Percentiles rank a stretch among this genome's conserved stretches.
Evolutionary conservation across 1,140 invertebrate species (phyloP).

Genomic region (Sycophila sp.): DNA sequence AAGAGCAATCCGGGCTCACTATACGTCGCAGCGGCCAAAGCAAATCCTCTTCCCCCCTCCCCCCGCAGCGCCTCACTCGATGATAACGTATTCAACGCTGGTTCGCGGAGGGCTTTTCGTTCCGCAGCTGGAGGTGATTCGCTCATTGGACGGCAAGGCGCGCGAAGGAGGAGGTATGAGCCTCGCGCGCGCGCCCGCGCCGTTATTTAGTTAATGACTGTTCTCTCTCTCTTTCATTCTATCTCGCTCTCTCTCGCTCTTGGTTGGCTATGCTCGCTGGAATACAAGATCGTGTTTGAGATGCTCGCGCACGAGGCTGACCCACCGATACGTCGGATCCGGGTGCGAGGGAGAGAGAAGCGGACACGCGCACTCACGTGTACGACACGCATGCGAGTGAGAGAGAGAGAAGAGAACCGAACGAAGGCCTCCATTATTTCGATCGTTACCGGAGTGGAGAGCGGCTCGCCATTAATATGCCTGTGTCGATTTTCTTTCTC

Average conservation of each 20-base stretch:
- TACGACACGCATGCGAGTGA: conserved; percentile 12
- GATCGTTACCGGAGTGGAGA: conserved; percentile 20
- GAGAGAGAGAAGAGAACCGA: neutral
- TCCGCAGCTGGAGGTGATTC: conserved; percentile 22
- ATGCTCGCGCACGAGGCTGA: conserved; percentile 52
- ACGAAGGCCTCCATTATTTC: conserved; percentile 5
- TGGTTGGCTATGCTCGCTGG: conserved; percentile 47
- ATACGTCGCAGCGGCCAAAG: conserved; percentile 12
- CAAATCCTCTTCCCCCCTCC: conserved; percentile 26
- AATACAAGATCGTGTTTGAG: conserved; percentile 65
- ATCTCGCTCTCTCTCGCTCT: conserved; percentile 45
- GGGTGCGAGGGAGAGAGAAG: conserved; percentile 47
- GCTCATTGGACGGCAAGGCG: conserved; percentile 28
- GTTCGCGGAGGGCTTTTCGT: conserved; percentile 29
- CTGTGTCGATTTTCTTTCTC: conserved; percentile 37
- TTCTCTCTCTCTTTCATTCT: conserved; percentile 56
- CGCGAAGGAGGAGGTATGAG: neutral
- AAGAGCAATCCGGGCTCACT: conserved; percentile 14
- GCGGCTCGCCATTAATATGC: conserved; percentile 37
- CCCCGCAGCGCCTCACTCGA: neutral
- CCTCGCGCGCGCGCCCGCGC: neutral
- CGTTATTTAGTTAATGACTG: conserved; percentile 64
- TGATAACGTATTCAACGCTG: conserved; percentile 40
- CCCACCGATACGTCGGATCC: conserved; percentile 53
- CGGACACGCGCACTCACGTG: conserved; percentile 21